A percentile compares a stretch with the other conserved stretches of the same genome.
phyloP scores from a whole-genome alignment of 2,888 invertebrate species.

The Gonocerus acuteangulatus region DNA sequence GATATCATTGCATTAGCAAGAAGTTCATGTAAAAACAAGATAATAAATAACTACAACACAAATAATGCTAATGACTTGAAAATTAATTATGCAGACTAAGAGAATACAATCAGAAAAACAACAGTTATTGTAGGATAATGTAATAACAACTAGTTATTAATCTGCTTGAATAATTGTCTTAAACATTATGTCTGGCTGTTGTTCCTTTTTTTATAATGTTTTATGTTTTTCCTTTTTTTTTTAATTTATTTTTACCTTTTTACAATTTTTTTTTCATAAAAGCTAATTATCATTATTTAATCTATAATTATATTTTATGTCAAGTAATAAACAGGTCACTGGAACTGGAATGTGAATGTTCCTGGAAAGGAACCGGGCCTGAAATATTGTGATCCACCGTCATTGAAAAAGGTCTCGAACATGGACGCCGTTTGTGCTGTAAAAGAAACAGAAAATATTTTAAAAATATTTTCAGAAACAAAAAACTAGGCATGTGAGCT shows the following conservation, averaged over 20 bases:
- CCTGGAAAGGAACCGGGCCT: slow-evolving; percentile 34
- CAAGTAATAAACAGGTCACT: slow-evolving; percentile 12
- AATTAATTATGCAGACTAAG: no score
- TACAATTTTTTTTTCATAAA: slow-evolving; percentile 1
- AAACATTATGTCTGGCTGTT: neutral
- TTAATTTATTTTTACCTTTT: slow-evolving; percentile 3
- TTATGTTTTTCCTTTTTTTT: neutral
- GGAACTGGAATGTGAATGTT: slow-evolving; percentile 30
- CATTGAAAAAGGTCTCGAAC: slow-evolving; percentile 30
- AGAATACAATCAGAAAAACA: no score
- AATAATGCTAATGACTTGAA: no score
- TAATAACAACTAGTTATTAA: no score
- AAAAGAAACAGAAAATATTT: neutral
- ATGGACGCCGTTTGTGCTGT: slow-evolving; percentile 4
- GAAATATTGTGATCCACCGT: slow-evolving; percentile 34
- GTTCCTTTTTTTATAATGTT: neutral
- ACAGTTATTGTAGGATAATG: no score
- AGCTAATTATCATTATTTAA: slow-evolving; percentile 8
- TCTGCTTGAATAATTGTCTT: no score
- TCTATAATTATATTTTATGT: neutral
- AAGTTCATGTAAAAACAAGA: no score
- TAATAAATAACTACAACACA: no score
- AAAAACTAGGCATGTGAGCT: no score
- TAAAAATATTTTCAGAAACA: no score
- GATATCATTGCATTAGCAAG: no score